Evolutionary conservation across 1,140 invertebrate genomes (phyloP), one percentile per base, ranked within the genome.

Genomic region (Nylanderia fulva): DNA sequence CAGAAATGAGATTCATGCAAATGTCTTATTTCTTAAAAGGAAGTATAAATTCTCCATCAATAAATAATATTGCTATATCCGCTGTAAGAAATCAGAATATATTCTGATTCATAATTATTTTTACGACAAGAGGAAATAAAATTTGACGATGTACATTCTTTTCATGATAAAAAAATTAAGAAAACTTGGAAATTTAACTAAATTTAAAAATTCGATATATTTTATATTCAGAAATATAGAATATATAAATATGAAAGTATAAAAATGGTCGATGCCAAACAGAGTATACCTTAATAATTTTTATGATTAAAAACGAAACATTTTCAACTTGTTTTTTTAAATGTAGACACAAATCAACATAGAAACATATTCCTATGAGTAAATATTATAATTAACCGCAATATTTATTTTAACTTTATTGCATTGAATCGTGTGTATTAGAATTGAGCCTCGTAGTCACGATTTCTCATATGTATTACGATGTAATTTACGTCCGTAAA

Each of bases 321-420:
- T 24, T 74, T 69, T n/a, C n/a, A 42, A n/a, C n/a, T 58, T 58
- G 15, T 56, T 15, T 54, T n/a, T n/a, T n/a, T n/a, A n/a, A n/a
- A n/a, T n/a, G n/a, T n/a, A n/a, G n/a, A n/a, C n/a, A n/a, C n/a
- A n/a, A n/a, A n/a, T n/a, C n/a, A n/a, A n/a, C n/a, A n/a, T n/a
- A n/a, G n/a, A n/a, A n/a, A n/a, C 27, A 6, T 2, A 7, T 71
- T 52, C 33, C 6, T 29, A 48, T 27, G 5, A 52, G n/a, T 68
- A 56, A 56, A 74, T 27, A 8, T 9, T 33, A 13, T 11, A 36
- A 69, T 0, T 13, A 21, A 18, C 2, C 18, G 3, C n/a, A 9
- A 21, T 42, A 42, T 27, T 3, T 42, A 42, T 61, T 76, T 61
- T 76, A 61, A 60, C 21, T 52, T 60, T 42, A 76, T 61, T 42